These are phyloP conservation scores for Yponomeuta sedellus DNA, from an alignment of 2,888 invertebrate species.

Conservation along the genomic window DNA sequence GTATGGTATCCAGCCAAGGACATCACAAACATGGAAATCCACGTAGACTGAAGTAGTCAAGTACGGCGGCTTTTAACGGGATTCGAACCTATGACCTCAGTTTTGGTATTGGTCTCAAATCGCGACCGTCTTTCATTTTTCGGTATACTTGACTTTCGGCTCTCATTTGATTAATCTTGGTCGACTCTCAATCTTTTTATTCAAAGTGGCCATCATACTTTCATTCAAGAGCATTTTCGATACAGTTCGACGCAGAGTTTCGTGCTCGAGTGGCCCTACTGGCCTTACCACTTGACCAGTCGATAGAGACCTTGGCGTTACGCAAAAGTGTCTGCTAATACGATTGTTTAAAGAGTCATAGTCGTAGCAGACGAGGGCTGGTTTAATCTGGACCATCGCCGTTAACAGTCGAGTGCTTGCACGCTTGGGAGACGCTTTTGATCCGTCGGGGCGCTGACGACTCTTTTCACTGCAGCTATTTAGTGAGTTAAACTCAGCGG, in stretches of 20 bases:
- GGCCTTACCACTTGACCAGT: conserved; percentile 5
- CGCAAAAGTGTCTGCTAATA: background rate
- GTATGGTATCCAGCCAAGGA: too few species aligned
- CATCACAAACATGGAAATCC: too few species aligned
- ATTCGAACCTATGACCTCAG: too few species aligned
- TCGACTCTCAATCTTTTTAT: background rate
- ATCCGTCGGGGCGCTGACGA: conserved; percentile 25
- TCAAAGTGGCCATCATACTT: background rate
- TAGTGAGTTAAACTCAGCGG: background rate
- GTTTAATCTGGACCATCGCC: conserved; percentile 21
- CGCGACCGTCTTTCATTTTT: background rate
- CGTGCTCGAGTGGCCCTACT: conserved; percentile 7
- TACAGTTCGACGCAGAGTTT: conserved; percentile 1
- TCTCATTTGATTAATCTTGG: background rate
- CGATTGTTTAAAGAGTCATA: too few species aligned
- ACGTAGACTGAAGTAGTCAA: too few species aligned
- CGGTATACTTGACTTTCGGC: background rate
- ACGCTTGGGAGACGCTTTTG: conserved; percentile 51
- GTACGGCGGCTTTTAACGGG: too few species aligned
- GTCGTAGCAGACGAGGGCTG: background rate
- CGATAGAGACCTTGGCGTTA: background rate
- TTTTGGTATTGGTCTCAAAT: too few species aligned
- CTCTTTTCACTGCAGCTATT: background rate
- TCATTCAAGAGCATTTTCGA: conserved; percentile 2
- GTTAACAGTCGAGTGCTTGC: conserved; percentile 41